phyloP scores from a whole-genome alignment of 2,113 vertebrate species.

The Bufo bufo region DNA sequence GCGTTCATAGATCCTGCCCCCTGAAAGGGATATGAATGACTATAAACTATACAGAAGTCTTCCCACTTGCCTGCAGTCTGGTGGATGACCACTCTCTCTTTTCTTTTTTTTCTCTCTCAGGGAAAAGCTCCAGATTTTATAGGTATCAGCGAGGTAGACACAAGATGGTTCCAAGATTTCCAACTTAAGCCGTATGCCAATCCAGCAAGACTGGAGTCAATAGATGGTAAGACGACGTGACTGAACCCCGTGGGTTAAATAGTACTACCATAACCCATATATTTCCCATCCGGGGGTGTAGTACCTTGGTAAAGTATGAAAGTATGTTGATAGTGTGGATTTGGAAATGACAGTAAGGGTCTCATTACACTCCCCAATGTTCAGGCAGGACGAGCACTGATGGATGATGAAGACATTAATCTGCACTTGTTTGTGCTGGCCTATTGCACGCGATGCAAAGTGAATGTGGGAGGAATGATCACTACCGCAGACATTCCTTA shows the following conservation, averaged over 20 bases:
- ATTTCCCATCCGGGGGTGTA: too few species aligned
- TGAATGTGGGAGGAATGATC: too few species aligned
- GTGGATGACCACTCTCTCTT: background rate
- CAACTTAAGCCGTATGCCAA: constrained; percentile 85
- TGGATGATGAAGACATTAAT: too few species aligned
- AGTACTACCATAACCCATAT: background rate
- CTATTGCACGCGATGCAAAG: too few species aligned
- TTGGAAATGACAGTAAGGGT: background rate
- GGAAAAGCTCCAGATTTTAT: constrained; percentile 90
- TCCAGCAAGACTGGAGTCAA: constrained; percentile 93
- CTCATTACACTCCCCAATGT: too few species aligned
- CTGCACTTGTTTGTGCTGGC: too few species aligned
- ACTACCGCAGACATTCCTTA: too few species aligned
- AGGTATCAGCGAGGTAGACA: constrained; percentile 82
- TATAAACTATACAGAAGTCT: too few species aligned
- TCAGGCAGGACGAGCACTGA: too few species aligned
- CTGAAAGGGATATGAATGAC: too few species aligned
- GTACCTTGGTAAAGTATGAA: background rate
- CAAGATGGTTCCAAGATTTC: constrained; percentile 95
- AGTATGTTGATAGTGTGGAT: background rate
- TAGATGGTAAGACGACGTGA: constrained; percentile 75
- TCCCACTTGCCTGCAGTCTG: background rate
- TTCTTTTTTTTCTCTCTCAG: constrained; percentile 65
- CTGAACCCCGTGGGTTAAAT: background rate
- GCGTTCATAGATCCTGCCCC: too few species aligned